These are phyloP conservation scores for Drosophila dives DNA, from an alignment of 2,888 invertebrate genomes.

Conservation along the genomic window DNA sequence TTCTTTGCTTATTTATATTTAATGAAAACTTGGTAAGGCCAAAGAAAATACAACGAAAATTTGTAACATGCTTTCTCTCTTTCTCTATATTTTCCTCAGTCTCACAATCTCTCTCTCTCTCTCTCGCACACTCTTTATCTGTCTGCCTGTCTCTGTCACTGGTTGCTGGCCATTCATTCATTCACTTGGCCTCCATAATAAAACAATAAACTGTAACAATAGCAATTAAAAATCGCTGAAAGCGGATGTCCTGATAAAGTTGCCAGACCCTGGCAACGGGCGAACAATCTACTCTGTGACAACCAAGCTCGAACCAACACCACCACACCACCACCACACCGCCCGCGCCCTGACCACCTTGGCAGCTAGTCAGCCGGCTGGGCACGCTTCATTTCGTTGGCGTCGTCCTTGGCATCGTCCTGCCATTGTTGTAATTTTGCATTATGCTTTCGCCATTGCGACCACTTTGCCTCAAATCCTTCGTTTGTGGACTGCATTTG, in stretches of 20 bases:
- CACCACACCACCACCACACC: background rate
- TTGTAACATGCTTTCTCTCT: slow-evolving; percentile 35
- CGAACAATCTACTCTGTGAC: background rate
- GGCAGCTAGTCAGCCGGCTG: slow-evolving; percentile 42
- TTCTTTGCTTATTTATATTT: slow-evolving; percentile 69
- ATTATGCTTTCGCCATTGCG: slow-evolving; percentile 61
- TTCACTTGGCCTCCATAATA: slow-evolving; percentile 75
- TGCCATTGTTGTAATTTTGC: slow-evolving; percentile 74
- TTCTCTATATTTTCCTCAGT: slow-evolving; percentile 1
- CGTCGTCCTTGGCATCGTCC: slow-evolving; percentile 61
- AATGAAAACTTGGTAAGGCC: slow-evolving; percentile 36
- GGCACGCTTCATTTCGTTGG: slow-evolving; percentile 47
- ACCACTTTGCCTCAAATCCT: slow-evolving; percentile 42
- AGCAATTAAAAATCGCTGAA: slow-evolving; percentile 80
- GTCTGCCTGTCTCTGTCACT: slow-evolving; percentile 10
- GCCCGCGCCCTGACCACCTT: slow-evolving; percentile 20
- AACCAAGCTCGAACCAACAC: too few species aligned
- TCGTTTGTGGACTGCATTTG: slow-evolving; percentile 50
- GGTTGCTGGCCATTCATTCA: slow-evolving; percentile 64
- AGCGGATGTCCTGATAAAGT: slow-evolving; percentile 79
- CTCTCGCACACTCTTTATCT: background rate
- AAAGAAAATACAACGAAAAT: slow-evolving; percentile 56
- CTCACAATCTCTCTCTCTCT: background rate
- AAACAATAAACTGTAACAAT: slow-evolving; percentile 78
- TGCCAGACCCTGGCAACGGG: slow-evolving; percentile 60